Conservation (phyloP, 2,797 vertebrate species). For the Hippopotamyrus pictus region DNA sequence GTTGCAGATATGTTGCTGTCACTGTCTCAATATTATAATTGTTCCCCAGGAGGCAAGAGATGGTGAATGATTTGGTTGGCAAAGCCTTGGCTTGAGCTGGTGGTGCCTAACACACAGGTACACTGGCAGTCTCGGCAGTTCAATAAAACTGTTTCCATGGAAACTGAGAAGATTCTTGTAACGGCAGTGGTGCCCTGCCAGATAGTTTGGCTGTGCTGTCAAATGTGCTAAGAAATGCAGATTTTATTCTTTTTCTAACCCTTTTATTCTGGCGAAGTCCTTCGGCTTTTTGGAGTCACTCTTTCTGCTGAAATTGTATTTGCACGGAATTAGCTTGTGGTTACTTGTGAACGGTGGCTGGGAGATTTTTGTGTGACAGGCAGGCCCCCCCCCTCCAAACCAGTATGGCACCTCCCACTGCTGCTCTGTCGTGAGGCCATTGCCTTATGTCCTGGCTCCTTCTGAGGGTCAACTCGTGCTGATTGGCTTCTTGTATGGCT, state of each 20-base stretch:
- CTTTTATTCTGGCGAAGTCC: not conserved
- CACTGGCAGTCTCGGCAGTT: conserved; percentile 43
- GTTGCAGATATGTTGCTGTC: conserved; percentile 11
- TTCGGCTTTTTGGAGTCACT: not conserved
- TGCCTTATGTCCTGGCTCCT: not conserved
- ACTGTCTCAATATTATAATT: conserved; percentile 40
- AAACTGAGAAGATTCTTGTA: conserved; percentile 50
- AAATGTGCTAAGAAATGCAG: not conserved
- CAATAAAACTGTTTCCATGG: conserved; percentile 61
- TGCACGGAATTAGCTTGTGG: not conserved
- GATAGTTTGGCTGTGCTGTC: not conserved
- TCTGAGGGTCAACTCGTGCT: not conserved
- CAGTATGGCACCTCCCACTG: no score
- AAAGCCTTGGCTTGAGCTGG: not conserved
- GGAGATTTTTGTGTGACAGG: not conserved
- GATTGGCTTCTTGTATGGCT: not conserved
- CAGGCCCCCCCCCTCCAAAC: not conserved
- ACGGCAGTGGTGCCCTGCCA: conserved; percentile 7
- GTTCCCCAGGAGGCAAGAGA: not conserved
- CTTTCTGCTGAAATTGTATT: conserved; percentile 1
- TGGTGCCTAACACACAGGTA: conserved; percentile 39
- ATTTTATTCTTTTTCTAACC: conserved; percentile 1
- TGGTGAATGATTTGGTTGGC: conserved; percentile 4
- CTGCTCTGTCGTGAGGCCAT: not conserved
- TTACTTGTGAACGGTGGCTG: not conserved